Evolutionary conservation across 2,888 invertebrate species (phyloP).

Genomic region (Drosophila seclusa): DNA sequence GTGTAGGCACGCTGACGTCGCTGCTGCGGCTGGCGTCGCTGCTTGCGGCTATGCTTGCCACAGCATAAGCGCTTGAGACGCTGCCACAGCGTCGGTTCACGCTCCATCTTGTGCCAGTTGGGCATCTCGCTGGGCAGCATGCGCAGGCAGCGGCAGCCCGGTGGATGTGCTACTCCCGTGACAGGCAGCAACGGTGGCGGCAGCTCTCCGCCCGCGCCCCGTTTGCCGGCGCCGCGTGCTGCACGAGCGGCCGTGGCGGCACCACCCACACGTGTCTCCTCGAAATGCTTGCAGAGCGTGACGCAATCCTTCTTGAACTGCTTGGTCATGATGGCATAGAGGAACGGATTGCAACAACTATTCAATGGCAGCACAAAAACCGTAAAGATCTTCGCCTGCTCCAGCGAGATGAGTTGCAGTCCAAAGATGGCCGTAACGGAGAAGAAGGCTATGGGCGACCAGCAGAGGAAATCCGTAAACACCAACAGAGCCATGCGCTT

Average conservation of each 20-base stretch:
- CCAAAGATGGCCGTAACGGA: constrained; percentile 97
- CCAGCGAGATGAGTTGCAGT: constrained; percentile 94
- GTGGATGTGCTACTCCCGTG: constrained; percentile 79
- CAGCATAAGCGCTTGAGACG: constrained; percentile 81
- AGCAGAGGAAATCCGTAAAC: constrained; percentile 98
- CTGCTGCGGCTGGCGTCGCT: constrained; percentile 67
- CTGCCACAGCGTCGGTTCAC: constrained; percentile 75
- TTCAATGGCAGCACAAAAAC: constrained; percentile 98
- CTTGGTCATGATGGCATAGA: constrained; percentile 98
- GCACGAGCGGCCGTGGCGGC: constrained; percentile 41
- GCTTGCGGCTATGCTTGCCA: constrained; percentile 62
- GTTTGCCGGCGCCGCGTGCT: constrained; percentile 43
- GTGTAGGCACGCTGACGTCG: constrained; percentile 79
- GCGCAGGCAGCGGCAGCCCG: constrained; percentile 86
- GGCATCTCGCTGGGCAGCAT: constrained; percentile 84
- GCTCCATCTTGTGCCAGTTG: constrained; percentile 82
- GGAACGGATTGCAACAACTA: constrained; percentile 98
- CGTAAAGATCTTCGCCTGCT: constrained; percentile 98
- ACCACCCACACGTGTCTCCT: constrained; percentile 92
- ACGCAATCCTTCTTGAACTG: constrained; percentile 99
- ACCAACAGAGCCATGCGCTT: constrained; percentile 98
- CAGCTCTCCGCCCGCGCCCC: constrained; percentile 88
- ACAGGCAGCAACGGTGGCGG: constrained; percentile 86
- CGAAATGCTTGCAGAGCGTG: constrained; percentile 97
- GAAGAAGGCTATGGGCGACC: constrained; percentile 99